Percentiles rank a stretch among this genome's conserved stretches.
phyloP scores from a whole-genome alignment of 2,797 vertebrate species.

The Enteromius fasciolatus region DNA sequence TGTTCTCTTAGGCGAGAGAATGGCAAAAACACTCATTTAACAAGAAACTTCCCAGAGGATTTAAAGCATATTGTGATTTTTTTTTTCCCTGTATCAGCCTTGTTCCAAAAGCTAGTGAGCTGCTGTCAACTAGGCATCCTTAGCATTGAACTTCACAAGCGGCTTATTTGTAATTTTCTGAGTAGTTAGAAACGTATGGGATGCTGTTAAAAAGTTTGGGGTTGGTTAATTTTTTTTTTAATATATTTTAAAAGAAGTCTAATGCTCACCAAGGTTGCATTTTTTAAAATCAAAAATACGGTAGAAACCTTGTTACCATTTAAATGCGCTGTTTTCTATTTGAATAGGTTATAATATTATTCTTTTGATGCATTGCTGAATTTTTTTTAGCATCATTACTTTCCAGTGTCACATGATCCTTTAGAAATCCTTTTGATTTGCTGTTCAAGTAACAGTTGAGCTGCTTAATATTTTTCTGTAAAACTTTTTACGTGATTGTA shows the following conservation, averaged over 20 bases:
- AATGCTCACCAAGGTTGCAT: background rate
- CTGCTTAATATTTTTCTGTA: background rate
- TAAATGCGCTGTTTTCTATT: background rate
- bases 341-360: background rate
- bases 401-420: background rate
- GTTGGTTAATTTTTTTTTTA: too few relatives aligned
- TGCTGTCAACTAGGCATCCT: background rate
- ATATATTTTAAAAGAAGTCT: background rate
- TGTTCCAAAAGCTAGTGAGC: background rate
- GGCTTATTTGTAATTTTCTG: background rate
- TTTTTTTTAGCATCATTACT: background rate
- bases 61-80: slow-evolving; percentile 31
- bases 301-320: background rate
- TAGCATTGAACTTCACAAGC: background rate
- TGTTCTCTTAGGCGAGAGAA: slow-evolving; percentile 69
- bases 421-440: background rate
- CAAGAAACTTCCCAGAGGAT: slow-evolving; percentile 49
- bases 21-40: slow-evolving; percentile 55
- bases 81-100: background rate
- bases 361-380: background rate
- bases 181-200: background rate
- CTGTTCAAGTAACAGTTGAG: background rate
- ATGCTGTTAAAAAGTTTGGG: background rate
- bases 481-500: background rate
- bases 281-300: background rate